These are phyloP conservation scores for Loris lydekkerianus DNA, from an alignment of 2,797 vertebrate genomes.

Conservation along the genomic window DNA sequence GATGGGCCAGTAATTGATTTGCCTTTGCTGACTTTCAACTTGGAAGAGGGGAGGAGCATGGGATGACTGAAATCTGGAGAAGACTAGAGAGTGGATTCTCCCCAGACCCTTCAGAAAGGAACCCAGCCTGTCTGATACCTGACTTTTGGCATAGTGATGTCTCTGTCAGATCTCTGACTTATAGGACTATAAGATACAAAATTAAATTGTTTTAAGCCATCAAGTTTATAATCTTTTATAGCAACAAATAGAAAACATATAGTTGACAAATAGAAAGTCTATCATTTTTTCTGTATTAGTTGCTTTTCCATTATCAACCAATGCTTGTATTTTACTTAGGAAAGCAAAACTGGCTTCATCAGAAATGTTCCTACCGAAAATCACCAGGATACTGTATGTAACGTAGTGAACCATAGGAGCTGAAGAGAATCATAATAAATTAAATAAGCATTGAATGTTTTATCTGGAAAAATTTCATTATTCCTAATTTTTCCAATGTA, in stretches of 20 bases:
- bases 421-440: not conserved
- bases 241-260: not conserved
- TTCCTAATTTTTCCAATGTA: not conserved
- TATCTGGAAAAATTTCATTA: not conserved
- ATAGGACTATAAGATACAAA: not conserved
- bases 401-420: not conserved
- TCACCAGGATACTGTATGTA: not conserved
- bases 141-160: not conserved
- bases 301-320: not conserved
- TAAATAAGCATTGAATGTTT: not conserved
- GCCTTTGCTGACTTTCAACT: not conserved
- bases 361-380: not conserved
- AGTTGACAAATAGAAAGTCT: not conserved
- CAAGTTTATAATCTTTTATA: not conserved
- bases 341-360: constrained; percentile 11
- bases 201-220: not conserved
- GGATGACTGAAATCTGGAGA: not conserved
- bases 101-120: not conserved
- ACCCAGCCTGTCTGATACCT: not conserved
- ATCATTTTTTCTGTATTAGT: not conserved
- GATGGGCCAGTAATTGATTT: not conserved
- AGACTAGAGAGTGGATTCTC: not conserved
- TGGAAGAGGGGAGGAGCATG: not conserved
- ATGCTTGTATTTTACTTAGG: not conserved
- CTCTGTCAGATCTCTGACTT: not conserved